Base-by-base conservation (phyloP, 2,888 invertebrate genomes). In the Yponomeuta sedellus region DNA sequence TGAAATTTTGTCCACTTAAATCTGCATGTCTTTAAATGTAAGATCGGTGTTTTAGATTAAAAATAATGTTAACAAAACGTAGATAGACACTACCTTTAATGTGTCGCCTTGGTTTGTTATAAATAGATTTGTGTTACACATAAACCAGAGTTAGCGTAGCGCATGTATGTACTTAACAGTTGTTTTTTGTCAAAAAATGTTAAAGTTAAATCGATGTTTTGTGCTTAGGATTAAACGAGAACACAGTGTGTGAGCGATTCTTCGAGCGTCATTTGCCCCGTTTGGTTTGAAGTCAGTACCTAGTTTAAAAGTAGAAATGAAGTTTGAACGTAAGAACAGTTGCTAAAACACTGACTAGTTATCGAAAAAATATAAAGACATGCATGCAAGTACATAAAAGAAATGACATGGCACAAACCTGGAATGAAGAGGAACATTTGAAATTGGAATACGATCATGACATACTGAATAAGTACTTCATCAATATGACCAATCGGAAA, bases 21-120 rank as follows among this genome's bases (percentile, higher is more conserved):
- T 85, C 82, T 86, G 87, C 88, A 88, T 89, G 89, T 83, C 77
- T 70, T 57, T 69, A 84, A 85, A 83, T 81, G 72, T 87, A 86
- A 86, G 81, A 64, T 85, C 80, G 74, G 80, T 85, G 84, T 88
- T 89, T 52, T 81, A 85, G 83, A 82, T 61, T 86, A 80, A 79
- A 52, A 74, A 67, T 78, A 79, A 79, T 77, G 76, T 80, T 77
- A 78, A 81, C 82, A 79, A 77, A 79, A 25, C 16, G 11, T 78
- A 78, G 85, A 85, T 83, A 77, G 82, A 78, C 76, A 72, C 71
- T 68, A 66, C 69, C 67, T 66, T 67, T 70, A 68, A 71, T 71
- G 44, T 12, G 44, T 73, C 73, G 71, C 75, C 79, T 78, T 74
- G 72, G 70, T 71, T 71, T 71, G 68, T 71, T 70, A 52, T 16